Conservation (phyloP, 2,113 vertebrate genomes). For the Fulica atra region DNA sequence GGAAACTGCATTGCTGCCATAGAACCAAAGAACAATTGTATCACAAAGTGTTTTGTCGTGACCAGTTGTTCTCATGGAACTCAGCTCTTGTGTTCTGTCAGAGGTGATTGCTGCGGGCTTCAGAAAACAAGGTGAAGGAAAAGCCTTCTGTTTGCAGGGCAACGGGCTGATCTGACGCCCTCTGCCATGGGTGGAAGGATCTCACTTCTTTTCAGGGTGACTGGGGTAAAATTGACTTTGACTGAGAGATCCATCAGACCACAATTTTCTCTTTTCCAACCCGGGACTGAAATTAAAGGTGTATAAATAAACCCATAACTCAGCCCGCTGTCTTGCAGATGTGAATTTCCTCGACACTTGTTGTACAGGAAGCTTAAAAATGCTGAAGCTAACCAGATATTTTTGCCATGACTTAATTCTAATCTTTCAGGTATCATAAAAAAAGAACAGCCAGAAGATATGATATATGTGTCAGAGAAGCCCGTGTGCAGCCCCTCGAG, state of each 20-base stretch:
- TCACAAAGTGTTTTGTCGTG: not conserved
- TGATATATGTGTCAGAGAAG: not conserved
- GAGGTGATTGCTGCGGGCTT: not conserved
- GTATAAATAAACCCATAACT: not conserved
- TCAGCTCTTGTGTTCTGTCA: not conserved
- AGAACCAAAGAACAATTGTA: not conserved
- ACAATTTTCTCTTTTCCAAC: not conserved
- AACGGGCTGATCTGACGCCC: not conserved
- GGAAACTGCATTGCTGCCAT: not conserved
- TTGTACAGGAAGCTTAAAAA: not conserved
- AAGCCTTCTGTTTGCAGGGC: not conserved
- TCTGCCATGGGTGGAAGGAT: not conserved
- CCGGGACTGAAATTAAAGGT: not conserved
- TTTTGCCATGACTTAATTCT: constrained; percentile 17
- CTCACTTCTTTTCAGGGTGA: not conserved
- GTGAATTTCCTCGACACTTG: not conserved
- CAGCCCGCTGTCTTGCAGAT: not conserved
- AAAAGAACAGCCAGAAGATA: not conserved
- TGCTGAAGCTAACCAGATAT: not conserved
- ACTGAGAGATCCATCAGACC: not conserved
- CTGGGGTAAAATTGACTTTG: not conserved
- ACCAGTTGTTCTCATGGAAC: not conserved
- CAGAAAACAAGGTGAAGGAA: not conserved
- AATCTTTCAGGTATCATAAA: not conserved
- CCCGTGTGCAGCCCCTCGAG: fast-evolving